Conservation (phyloP, 1,140 invertebrate species). For the Ceratina australensis region DNA sequence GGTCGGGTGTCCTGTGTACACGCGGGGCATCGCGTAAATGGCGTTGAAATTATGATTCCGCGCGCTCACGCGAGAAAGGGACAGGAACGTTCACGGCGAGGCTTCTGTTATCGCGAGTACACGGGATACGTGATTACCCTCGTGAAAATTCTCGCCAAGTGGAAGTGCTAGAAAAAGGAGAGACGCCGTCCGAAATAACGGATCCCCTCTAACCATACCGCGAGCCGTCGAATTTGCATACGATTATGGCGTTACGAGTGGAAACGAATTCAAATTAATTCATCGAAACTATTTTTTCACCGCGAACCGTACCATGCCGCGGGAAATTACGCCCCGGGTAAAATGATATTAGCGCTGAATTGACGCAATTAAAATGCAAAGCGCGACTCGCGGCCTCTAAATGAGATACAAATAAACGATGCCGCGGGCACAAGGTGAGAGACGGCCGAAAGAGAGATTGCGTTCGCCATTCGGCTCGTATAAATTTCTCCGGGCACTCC, state of each 20-base stretch:
- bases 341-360: conserved; percentile 17
- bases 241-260: background rate
- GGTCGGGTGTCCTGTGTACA: too few relatives aligned
- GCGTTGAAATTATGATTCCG: background rate
- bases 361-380: conserved; percentile 42
- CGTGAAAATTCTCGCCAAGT: background rate
- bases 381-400: background rate
- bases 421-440: background rate
- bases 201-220: background rate
- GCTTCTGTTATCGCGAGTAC: background rate
- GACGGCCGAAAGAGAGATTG: background rate
- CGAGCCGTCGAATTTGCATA: background rate
- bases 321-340: background rate
- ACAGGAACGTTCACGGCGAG: background rate
- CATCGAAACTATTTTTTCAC: background rate
- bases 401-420: conserved; percentile 39
- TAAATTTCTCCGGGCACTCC: conserved; percentile 7
- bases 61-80: background rate
- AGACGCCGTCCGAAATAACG: too few relatives aligned
- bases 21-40: background rate
- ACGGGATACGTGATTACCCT: background rate
- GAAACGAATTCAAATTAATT: background rate
- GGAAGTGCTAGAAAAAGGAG: too few relatives aligned
- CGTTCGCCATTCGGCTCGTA: conserved; percentile 30
- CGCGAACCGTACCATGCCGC: background rate